Evolutionary conservation across 2,113 vertebrate species (phyloP).

Genomic region (Saccopteryx leptura): DNA sequence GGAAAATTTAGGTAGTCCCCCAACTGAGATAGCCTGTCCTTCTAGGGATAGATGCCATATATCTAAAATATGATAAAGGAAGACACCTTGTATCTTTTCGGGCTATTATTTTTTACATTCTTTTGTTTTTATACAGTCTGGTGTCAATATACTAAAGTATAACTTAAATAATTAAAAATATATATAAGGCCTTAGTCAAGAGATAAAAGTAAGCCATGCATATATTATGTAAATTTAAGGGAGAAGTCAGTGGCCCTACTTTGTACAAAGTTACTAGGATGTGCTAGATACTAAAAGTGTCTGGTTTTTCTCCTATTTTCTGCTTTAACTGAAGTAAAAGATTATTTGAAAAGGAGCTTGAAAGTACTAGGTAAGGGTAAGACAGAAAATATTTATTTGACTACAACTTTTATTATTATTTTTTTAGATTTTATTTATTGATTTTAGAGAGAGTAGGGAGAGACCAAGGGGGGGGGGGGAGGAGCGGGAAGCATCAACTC

Average conservation of each 20-base stretch:
- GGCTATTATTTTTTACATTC: background rate
- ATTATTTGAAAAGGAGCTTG: conserved; percentile 42
- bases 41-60: background rate
- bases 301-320: conserved; percentile 22
- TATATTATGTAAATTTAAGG: conserved; percentile 28
- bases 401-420: conserved; percentile 22
- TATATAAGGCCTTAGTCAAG: background rate
- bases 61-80: conserved; percentile 33
- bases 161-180: conserved; percentile 53
- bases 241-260: conserved; percentile 26
- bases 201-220: conserved; percentile 45
- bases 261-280: background rate
- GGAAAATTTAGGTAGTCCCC: background rate
- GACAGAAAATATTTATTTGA: conserved; percentile 32
- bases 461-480: too few species aligned
- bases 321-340: conserved; percentile 19
- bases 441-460: background rate
- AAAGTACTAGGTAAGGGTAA: background rate
- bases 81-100: background rate
- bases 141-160: conserved; percentile 4
- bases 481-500: too few species aligned
- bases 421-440: background rate
- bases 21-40: background rate
- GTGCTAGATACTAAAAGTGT: conserved; percentile 30
- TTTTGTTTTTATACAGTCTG: conserved; percentile 31